Base-by-base conservation (phyloP, 2,888 invertebrate genomes). In the Tenthredo mesomela region DNA sequence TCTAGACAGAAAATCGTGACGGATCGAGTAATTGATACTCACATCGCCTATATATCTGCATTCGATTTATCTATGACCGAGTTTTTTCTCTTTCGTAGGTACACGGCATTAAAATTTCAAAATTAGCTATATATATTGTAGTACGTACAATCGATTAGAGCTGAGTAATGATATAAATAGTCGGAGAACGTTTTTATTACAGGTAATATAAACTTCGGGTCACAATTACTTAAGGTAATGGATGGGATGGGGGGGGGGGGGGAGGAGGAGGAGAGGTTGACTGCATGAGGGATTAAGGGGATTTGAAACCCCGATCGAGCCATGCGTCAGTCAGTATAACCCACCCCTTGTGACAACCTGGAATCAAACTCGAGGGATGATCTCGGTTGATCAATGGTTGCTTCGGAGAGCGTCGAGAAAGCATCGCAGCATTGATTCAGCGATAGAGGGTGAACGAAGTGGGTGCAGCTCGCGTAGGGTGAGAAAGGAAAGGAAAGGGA, bases 171-270 rank as follows among this genome's bases (percentile, higher is more conserved):
- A 33, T 18, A 5, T 12, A 61, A 70, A 70, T n/a, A 70, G 21
- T 6, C 21, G 18, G 9, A n/a, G 40, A 33, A n/a, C 21, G 33
- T 67, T 73, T 73, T 73, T 21, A 73, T 73, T 18, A 73, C 73
- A 29, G 40, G 73, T 73, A 43, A 40, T 15, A 29, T 43, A 43
- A 61, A 33, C 67, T 18, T 18, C 12, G n/a, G 43, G 43, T 90
- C 89, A 87, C 89, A 88, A 89, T 89, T 87, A 88, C 89, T 89
- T 88, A 90, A 73, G 40, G 40, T 73, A 73, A 89, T 89, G 89
- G 88, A 90, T 88, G 88, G 87, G 87, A 1, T 86, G 85, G 33
- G 88, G 88, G 87, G 87, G 4, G 86, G 85, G 88, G 87, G 87
- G 3, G 86, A 85, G 87, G 87, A 0, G 86, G 85, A n/a, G n/a